A percentile compares a stretch with the other conserved stretches of the same genome.
Conservation (phyloP, 2,113 vertebrate genomes). For the Pipa parva region DNA sequence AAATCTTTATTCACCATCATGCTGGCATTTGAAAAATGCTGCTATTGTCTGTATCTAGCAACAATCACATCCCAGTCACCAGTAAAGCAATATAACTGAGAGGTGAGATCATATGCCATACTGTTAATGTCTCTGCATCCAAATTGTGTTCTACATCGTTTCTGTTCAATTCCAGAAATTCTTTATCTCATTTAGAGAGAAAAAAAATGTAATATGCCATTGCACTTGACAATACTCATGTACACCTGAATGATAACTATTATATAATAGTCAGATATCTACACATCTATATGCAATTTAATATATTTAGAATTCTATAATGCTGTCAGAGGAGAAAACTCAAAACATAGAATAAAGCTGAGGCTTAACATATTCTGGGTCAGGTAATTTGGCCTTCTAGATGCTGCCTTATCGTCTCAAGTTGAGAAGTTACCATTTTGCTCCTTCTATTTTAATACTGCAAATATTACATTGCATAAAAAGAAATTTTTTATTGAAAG, state of each 20-base stretch:
- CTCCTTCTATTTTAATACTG: too few relatives aligned
- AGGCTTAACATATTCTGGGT: too few relatives aligned
- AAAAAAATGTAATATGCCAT: background rate
- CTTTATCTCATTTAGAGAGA: slow-evolving; percentile 4
- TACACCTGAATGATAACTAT: slow-evolving; percentile 3
- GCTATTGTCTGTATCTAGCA: slow-evolving; percentile 19
- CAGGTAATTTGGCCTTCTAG: too few relatives aligned
- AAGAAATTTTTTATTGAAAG: too few relatives aligned
- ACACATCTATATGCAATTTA: too few relatives aligned
- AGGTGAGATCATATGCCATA: background rate
- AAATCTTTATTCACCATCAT: slow-evolving; percentile 34
- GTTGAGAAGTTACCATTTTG: too few relatives aligned
- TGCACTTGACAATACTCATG: background rate
- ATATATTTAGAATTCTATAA: too few relatives aligned
- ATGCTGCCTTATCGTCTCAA: too few relatives aligned
- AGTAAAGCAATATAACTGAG: slow-evolving; percentile 5
- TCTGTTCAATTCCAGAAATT: background rate
- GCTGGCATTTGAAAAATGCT: slow-evolving; percentile 25
- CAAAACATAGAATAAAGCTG: too few relatives aligned
- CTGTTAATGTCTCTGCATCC: slow-evolving; percentile 7
- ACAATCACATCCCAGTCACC: slow-evolving; percentile 10
- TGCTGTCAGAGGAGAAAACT: too few relatives aligned
- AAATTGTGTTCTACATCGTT: background rate
- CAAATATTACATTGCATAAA: too few relatives aligned
- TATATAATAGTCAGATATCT: slow-evolving; percentile 9